These are phyloP conservation scores for Blastobasis lacticolella DNA, from an alignment of 2,888 invertebrate genomes.

Conservation along the genomic window DNA sequence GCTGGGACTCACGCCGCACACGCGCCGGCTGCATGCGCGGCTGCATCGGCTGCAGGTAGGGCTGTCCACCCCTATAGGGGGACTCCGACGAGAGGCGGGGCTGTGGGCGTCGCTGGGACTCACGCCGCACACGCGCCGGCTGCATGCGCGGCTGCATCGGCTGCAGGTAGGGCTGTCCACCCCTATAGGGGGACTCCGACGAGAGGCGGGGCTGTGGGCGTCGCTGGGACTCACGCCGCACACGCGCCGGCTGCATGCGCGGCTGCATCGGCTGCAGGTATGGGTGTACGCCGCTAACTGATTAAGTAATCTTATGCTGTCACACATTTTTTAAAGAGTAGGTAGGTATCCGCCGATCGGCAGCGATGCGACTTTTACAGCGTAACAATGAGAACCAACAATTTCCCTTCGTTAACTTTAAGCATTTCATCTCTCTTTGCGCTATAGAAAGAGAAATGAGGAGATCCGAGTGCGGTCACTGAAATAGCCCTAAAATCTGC, in stretches of 20 bases:
- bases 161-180: constrained; percentile 74
- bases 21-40: constrained; percentile 92
- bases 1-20: constrained; percentile 87
- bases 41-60: constrained; percentile 78
- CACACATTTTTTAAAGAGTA: too few species aligned
- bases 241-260: constrained; percentile 92
- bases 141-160: constrained; percentile 90
- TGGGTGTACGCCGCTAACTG: too few species aligned
- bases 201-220: constrained; percentile 91
- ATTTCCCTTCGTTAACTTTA: too few species aligned
- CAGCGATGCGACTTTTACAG: too few species aligned
- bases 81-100: constrained; percentile 86
- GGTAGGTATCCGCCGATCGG: too few species aligned
- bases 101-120: constrained; percentile 91
- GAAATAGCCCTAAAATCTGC: too few species aligned
- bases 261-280: constrained; percentile 80
- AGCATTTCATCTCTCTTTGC: too few species aligned
- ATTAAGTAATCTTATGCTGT: too few species aligned
- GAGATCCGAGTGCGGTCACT: too few species aligned
- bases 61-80: constrained; percentile 76
- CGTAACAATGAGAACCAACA: too few species aligned
- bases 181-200: constrained; percentile 81
- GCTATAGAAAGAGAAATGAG: too few species aligned
- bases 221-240: constrained; percentile 88
- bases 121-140: constrained; percentile 87